Evolutionary conservation across 2,888 invertebrate genomes (phyloP), one percentile per base, ranked within the genome.

Genomic region (Sceliomorpha sp.): DNA sequence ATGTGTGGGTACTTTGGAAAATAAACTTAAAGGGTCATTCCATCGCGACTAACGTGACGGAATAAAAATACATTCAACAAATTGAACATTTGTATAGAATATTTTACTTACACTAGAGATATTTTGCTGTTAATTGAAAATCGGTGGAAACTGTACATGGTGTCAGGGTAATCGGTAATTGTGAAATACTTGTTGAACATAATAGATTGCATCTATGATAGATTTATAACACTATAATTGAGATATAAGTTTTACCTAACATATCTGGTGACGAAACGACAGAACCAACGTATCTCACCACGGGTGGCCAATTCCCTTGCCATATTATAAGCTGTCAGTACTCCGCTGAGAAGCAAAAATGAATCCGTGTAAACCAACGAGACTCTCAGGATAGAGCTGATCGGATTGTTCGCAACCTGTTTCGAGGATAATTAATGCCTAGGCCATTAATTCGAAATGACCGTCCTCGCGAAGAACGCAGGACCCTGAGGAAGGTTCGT

Each of bases 361-460:
- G 92, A 90, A 82, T 94, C 94, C 1, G 92, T 92, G 87, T 91
- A 93, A 75, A 93, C 89, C 89, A 92, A 89, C 0, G 93, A 92
- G 7, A 91, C 90, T 39, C 93, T 90, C 59, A 92, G 90, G 85
- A 92, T 86, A 1, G 91, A 90, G 87, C 92, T 92, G 1, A 91
- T 56, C 0, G 92, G 91, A 50, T 90, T 90, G 76, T 91, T 91
- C 24, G 91, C 90, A 39, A 91, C 79, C 90, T 92, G 84, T 72
- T 63, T 50, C 53, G 69, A 73, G 70, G 39, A 74, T 29, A 76
- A 70, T 71, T 63, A 73, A 75, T 68, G 64, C 48, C 72, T 70
- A 69, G 67, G 71, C 59, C 71, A 71, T 77, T 72, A 69, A 70
- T 74, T 75, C 55, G 60, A 62, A 64, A 36, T 69, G 69, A 69